These are phyloP conservation scores for Nasonia longicornis DNA, from an alignment of 1,140 invertebrate species.

Conservation along the genomic window DNA sequence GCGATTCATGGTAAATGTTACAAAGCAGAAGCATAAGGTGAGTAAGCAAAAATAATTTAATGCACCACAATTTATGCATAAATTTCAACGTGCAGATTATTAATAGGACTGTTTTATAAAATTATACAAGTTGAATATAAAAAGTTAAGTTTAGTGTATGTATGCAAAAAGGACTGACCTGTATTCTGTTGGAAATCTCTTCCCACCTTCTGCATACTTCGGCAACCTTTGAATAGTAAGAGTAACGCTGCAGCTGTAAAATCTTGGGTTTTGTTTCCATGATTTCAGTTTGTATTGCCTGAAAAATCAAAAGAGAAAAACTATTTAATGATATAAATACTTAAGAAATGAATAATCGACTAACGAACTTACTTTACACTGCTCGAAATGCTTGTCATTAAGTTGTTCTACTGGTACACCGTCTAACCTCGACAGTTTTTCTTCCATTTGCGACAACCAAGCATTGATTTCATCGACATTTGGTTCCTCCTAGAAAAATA, in stretches of 20 bases:
- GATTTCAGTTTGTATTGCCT: constrained; percentile 66
- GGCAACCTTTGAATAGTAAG: constrained; percentile 64
- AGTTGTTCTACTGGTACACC: constrained; percentile 60
- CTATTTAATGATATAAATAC: constrained; percentile 21
- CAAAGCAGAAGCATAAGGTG: constrained; percentile 41
- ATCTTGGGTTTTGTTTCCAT: constrained; percentile 64
- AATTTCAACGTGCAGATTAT: background rate
- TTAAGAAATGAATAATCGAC: background rate
- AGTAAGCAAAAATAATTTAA: constrained; percentile 25
- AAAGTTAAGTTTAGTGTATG: background rate
- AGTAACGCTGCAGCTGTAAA: constrained; percentile 61
- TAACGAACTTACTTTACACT: constrained; percentile 62
- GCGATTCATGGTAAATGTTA: constrained; percentile 55
- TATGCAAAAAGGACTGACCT: constrained; percentile 55
- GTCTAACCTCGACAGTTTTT: constrained; percentile 64
- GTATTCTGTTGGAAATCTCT: constrained; percentile 61
- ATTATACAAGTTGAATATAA: constrained; percentile 21
- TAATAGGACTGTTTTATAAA: constrained; percentile 8
- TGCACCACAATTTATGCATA: constrained; percentile 15
- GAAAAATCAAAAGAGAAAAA: constrained; percentile 25
- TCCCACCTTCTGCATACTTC: constrained; percentile 65
- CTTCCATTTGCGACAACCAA: constrained; percentile 68
- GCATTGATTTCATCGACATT: constrained; percentile 69
- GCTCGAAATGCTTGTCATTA: constrained; percentile 67
- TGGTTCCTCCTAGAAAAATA: constrained; percentile 60